Evolutionary conservation across 23 tunicate genomes (phyloP).

Genomic region (Aplidium turbinatum): DNA sequence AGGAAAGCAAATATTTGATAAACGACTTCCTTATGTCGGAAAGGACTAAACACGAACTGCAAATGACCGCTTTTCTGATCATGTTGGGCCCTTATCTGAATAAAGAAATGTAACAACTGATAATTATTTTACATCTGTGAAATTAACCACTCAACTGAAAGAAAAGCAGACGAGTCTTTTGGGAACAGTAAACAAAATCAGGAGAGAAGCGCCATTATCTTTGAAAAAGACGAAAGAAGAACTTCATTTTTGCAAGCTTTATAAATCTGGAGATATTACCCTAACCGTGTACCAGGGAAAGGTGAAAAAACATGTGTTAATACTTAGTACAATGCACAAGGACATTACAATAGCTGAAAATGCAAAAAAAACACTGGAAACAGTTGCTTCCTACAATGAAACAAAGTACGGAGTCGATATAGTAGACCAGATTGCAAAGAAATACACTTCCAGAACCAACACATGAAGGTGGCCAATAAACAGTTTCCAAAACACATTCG

Average conservation of each 20-base stretch:
- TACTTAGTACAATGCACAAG: conserved; percentile 32
- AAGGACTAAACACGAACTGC: background rate
- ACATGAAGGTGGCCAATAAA: conserved; percentile 17
- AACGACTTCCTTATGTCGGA: conserved; percentile 21
- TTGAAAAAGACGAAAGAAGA: conserved; percentile 31
- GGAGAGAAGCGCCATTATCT: conserved; percentile 41
- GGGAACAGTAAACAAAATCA: conserved; percentile 35
- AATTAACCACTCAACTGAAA: conserved; percentile 25
- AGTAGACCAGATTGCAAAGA: conserved; percentile 8
- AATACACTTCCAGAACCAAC: conserved; percentile 7
- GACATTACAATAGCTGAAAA: conserved; percentile 29
- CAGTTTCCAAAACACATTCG: conserved; percentile 10
- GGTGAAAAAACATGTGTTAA: conserved; percentile 27
- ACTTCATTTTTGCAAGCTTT: conserved; percentile 33
- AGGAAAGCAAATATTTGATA: conserved; percentile 32
- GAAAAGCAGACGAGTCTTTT: conserved; percentile 31
- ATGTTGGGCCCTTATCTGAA: conserved; percentile 16
- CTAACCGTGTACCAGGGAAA: conserved; percentile 30
- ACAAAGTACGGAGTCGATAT: conserved; percentile 32
- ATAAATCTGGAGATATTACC: conserved; percentile 16
- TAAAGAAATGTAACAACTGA: conserved; percentile 12
- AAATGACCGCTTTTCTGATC: conserved; percentile 24
- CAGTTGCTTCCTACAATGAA: conserved; percentile 29
- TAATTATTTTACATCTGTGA: conserved; percentile 24
- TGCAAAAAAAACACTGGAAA: conserved; percentile 35